Evolutionary conservation across 2,888 invertebrate species (phyloP).

Genomic region (Gymnosoma rotundatum): DNA sequence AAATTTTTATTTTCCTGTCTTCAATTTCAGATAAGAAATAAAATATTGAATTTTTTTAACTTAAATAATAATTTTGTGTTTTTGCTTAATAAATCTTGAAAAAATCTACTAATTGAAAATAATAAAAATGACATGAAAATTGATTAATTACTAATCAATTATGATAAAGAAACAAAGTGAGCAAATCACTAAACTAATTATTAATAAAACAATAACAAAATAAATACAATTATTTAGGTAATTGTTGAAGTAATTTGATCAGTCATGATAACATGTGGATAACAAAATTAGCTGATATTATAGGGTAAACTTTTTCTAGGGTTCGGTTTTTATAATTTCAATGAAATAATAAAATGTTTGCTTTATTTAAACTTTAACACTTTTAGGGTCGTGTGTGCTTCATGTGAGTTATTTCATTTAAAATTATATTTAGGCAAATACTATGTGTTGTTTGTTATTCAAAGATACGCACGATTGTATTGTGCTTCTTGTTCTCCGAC

Average conservation of each 20-base stretch:
- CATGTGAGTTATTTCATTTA: no score
- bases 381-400: no score
- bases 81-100: conserved; percentile 6
- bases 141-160: conserved; percentile 54
- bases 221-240: not conserved
- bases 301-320: not conserved
- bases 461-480: no score
- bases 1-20: no score
- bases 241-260: not conserved
- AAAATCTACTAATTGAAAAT: conserved; percentile 51
- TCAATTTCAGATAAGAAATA: no score
- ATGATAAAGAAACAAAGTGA: conserved; percentile 48
- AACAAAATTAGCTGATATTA: no score
- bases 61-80: not conserved
- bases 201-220: not conserved
- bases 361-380: no score
- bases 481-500: no score
- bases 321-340: no score
- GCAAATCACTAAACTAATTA: conserved; percentile 30
- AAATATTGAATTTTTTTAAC: not conserved
- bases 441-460: no score
- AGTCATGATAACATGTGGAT: not conserved
- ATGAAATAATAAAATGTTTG: no score
- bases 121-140: conserved; percentile 51
- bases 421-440: no score